Percentiles rank a stretch among this genome's conserved stretches.
Conservation (phyloP, 2,888 invertebrate species). For the Heliconius charithonia region DNA sequence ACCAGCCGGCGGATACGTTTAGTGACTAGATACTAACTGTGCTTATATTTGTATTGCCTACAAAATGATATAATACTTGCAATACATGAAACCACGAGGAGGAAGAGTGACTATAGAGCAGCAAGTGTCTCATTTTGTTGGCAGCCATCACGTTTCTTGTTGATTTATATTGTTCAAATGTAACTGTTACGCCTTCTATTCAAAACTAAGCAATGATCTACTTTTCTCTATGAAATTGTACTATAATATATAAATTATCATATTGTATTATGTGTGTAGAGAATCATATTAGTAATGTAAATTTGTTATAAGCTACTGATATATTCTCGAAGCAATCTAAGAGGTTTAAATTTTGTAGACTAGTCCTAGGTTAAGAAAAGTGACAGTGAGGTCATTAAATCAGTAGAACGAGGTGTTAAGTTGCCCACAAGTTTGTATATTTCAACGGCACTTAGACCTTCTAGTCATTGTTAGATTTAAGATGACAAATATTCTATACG, state of each 20-base stretch:
- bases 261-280: conserved; percentile 35
- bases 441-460: conserved; percentile 44
- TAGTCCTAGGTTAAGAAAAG: conserved; percentile 24
- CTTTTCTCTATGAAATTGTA: conserved; percentile 29
- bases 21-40: conserved; percentile 67
- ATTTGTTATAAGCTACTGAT: conserved; percentile 37
- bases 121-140: conserved; percentile 40
- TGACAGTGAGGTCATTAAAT: conserved; percentile 26
- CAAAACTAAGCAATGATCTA: conserved; percentile 22
- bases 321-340: conserved; percentile 46
- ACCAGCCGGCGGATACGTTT: conserved; percentile 65
- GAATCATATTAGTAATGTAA: conserved; percentile 24
- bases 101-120: not conserved
- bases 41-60: conserved; percentile 56
- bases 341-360: conserved; percentile 36
- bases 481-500: conserved; percentile 9
- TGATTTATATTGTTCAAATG: conserved; percentile 68
- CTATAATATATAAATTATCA: conserved; percentile 15
- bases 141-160: conserved; percentile 53
- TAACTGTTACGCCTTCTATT: conserved; percentile 65
- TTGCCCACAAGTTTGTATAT: conserved; percentile 45
- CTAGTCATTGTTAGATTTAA: conserved; percentile 30
- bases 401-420: conserved; percentile 37
- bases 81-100: not conserved
- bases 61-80: conserved; percentile 28